Base-by-base conservation (phyloP, 2,888 invertebrate species). In the Conistra vaccinii region DNA sequence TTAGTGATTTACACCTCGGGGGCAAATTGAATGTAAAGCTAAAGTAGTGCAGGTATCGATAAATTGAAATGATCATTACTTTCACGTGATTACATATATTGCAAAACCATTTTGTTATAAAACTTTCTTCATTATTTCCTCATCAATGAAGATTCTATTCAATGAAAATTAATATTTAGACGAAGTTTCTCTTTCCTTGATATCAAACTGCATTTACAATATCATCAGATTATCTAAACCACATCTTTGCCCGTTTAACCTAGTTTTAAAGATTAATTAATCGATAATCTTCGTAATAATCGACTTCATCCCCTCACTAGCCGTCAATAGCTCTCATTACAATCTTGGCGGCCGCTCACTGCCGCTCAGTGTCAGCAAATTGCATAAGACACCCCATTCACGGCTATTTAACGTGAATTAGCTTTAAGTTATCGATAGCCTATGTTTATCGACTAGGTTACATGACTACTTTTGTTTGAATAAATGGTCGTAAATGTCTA, bases 371-470 rank as follows among this genome's bases (percentile, higher is more conserved):
- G 90, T 92, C 90, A 85, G 91, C 90, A 94, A 94, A 94, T 95
- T 94, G 92, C 93, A 91, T 90, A 91, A 92, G 88, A 85, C 85
- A 90, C 92, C 90, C 91, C 92, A 93, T 94, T 94, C 93, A 92
- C 92, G 92, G 91, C 92, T 94, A 89, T 90, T 94, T 94, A 94
- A 87, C 90, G 89, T 84, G 89, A 91, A 94, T 94, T 93, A 93
- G 89, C 85, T 87, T 88, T 89, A 84, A 48, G 90, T 90, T 92
- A 91, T 90, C 91, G 90, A 92, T 91, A 90, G 81, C 73, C 73
- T 71, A 79, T 85, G 84, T 87, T 90, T 90, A 92, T 91, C 89
- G 89, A 89, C 85, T 89, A 78, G 69, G 85, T 82, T 88, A 85
- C 88, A 77, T 73, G 45, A 80, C 81, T 89, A 79, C 79, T 87